Percentiles rank a stretch among this genome's conserved stretches.
Evolutionary conservation across 2,797 vertebrate species (phyloP).

Genomic region (Gymnothorax javanicus): DNA sequence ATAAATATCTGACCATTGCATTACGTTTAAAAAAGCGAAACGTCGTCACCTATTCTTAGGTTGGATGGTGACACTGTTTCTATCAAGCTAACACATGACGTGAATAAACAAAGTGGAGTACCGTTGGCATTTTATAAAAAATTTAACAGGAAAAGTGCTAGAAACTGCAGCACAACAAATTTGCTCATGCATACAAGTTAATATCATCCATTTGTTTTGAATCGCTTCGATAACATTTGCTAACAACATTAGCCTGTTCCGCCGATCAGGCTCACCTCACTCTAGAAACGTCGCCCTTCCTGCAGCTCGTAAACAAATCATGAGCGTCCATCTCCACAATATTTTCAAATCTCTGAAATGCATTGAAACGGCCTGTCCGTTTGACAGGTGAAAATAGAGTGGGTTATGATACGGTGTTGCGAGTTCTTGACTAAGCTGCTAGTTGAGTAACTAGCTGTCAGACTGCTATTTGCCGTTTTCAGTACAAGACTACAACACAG

Average conservation of each 20-base stretch:
- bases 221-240: neutral
- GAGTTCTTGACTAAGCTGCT: slow-evolving; percentile 1
- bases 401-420: slow-evolving; percentile 8
- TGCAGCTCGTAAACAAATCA: slow-evolving; percentile 93
- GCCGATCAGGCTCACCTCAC: slow-evolving; percentile 78
- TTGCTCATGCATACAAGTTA: neutral
- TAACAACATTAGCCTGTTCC: neutral
- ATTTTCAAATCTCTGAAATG: slow-evolving; percentile 67
- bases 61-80: neutral
- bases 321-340: slow-evolving; percentile 83
- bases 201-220: neutral
- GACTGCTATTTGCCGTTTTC: neutral
- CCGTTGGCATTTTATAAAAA: neutral
- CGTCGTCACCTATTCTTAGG: neutral
- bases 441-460: slow-evolving; percentile 13
- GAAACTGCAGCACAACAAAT: neutral
- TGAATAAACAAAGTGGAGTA: neutral
- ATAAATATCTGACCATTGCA: neutral
- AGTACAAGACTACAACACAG: neutral
- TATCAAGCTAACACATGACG: neutral
- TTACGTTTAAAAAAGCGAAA: neutral
- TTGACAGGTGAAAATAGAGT: slow-evolving; percentile 56
- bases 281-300: slow-evolving; percentile 88
- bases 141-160: neutral
- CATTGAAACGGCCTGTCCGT: slow-evolving; percentile 75